These are phyloP conservation scores for Hemistola chrysoprasaria DNA, from an alignment of 2,888 invertebrate genomes.

Conservation along the genomic window DNA sequence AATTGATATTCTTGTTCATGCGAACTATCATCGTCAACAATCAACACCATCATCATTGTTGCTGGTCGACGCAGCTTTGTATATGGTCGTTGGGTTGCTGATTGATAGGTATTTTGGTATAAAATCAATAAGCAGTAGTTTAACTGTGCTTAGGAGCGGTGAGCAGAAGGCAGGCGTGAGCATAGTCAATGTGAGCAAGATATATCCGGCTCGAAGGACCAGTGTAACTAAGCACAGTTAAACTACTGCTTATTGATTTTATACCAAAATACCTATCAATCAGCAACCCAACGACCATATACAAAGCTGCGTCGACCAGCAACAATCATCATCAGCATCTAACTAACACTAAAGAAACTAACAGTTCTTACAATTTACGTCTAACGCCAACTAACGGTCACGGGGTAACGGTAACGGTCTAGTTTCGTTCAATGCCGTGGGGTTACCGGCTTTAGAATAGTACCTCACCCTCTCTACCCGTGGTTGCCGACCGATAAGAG, in stretches of 20 bases:
- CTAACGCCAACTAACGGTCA: too few species aligned
- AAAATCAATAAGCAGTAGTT: conserved; percentile 51
- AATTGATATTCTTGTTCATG: too few species aligned
- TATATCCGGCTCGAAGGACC: conserved; percentile 77
- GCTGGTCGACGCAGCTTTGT: conserved; percentile 84
- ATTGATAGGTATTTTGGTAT: conserved; percentile 68
- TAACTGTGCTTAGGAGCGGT: conserved; percentile 43
- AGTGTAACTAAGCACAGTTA: conserved; percentile 46
- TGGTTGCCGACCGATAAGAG: too few species aligned
- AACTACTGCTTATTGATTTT: conserved; percentile 51
- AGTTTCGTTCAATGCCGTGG: too few species aligned
- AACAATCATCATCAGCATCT: too few species aligned
- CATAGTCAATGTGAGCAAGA: conserved; percentile 87
- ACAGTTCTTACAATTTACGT: too few species aligned
- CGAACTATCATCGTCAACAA: too few species aligned
- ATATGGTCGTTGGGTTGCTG: conserved; percentile 79
- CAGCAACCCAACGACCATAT: conserved; percentile 79
- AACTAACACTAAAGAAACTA: too few species aligned
- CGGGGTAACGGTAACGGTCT: too few species aligned
- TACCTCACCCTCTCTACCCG: too few species aligned
- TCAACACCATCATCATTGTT: too few species aligned
- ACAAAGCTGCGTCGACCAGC: conserved; percentile 84
- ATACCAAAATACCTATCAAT: conserved; percentile 68
- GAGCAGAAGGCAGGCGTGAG: conserved; percentile 86
- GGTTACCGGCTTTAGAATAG: too few species aligned